phyloP scores from a whole-genome alignment of 2,888 invertebrate genomes.

The Dryobotodes eremita region DNA sequence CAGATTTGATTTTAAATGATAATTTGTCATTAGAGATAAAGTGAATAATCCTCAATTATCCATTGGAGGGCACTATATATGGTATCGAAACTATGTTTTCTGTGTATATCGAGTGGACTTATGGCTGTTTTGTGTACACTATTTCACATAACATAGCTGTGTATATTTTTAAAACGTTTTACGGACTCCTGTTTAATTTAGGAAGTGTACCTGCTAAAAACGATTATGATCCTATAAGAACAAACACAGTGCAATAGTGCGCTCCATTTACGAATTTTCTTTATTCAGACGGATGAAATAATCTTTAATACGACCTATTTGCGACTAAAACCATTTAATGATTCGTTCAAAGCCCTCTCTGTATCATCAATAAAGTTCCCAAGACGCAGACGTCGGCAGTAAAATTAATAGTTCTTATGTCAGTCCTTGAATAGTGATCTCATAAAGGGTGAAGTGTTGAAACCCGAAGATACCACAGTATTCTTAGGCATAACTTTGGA shows the following conservation, averaged over 20 bases:
- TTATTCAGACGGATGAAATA: background rate
- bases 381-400: constrained; percentile 58
- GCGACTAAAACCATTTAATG: constrained; percentile 11
- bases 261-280: background rate
- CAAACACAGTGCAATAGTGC: background rate
- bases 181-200: background rate
- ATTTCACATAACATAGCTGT: background rate
- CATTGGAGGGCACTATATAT: background rate
- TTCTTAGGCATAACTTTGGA: too few species aligned
- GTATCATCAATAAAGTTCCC: constrained; percentile 62
- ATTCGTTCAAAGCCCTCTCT: constrained; percentile 41
- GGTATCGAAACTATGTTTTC: background rate
- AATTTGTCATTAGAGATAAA: too few species aligned
- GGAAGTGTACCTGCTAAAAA: background rate
- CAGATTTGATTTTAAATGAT: too few species aligned
- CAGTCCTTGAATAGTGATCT: constrained; percentile 31
- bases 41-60: background rate
- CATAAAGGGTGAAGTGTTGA: too few species aligned
- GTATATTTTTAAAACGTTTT: background rate
- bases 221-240: background rate
- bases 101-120: background rate
- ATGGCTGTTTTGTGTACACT: background rate
- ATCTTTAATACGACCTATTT: background rate
- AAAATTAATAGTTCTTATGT: constrained; percentile 57
- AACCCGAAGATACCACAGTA: too few species aligned